Evolutionary conservation across 2,888 invertebrate species (phyloP), one percentile per base, ranked within the genome.

Genomic region (Orgyia antiqua): DNA sequence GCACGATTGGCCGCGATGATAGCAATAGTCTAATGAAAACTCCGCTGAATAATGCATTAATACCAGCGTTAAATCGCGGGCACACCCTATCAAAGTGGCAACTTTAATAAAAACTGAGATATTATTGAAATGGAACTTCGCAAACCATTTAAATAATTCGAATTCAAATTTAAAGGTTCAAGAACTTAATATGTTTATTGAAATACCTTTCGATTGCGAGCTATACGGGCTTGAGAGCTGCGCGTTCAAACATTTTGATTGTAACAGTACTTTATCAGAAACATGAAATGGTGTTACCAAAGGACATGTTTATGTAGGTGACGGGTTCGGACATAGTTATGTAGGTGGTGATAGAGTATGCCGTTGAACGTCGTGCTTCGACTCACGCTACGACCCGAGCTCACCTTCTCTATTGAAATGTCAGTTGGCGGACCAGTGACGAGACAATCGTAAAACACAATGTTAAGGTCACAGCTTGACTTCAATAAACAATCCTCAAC

Each of bases 401-500:
- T 84, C 79, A 83, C 83, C 84, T 79, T 70, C 69, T 66, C 84
- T 75, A 84, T 84, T 83, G 84, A 84, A 84, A 86, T 83, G 84
- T 84, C 83, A 80, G 75, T 74, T 70, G 63, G 70, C 69, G 68
- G 74, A 68, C 73, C 72, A 57, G 71, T 83, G 84, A 84, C 74
- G 83, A 83, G 82, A 76, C 83, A 83, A 84, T 86, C 80, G 79
- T 79, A 82, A 78, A 82, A 76, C 73, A 83, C 77, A 82, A 83
- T 78, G 83, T 83, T 80, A 80, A 82, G 84, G 83, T 83, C 83
- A 78, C 72, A 83, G 77, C 83, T 83, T 83, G 82, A 77, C 84
- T 83, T 82, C 83, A 77, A 84, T 84, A 84, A 84, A 83, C 79
- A 72, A 83, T 77, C 69, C 73, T 56, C 62, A 80, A 83, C 82